Evolutionary conservation across 1,140 invertebrate species (phyloP), one percentile per base, ranked within the genome.

Genomic region (Zelostemma sp.): DNA sequence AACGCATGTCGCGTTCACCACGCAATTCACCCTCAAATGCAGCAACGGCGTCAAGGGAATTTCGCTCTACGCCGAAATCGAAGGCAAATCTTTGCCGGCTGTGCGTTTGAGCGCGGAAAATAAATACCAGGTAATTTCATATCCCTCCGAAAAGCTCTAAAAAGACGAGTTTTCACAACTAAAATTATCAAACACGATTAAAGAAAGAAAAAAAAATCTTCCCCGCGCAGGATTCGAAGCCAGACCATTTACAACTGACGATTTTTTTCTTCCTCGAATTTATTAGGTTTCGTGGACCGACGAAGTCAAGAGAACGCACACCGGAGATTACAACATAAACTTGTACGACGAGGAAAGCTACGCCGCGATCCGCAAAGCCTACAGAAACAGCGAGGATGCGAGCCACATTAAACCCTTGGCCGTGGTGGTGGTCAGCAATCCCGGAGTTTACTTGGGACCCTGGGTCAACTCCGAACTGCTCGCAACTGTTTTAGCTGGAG

Each of bases 271-370:
- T 4, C 35, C 17, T 19, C 12, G 8, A 28, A 28, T 28, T 28
- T 28, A 28, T 28, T 25, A 97, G 93, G 91, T 98, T 11, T 97
- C 95, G 70, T 97, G 95, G 93, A 93, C 92, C 46, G 93, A 96
- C 80, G 95, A 97, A 59, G 87, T 92, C 5, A 91, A 92, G 31
- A 92, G 92, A 73, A 90, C 94, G 0, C 88, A 88, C 38, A 91
- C 92, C 51, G 96, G 95, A 28, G 90, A 91, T 45, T 92, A 95
- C 68, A 86, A 88, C 47, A 88, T 97, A n/a, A 91, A 91, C 65
- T 84, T 98, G 1, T 95, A 92, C 77, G 94, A 97, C 77, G 96
- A 98, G 86, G 95, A 97, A 80, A 93, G 94, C 60, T 97, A 93
- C 83, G 90, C 93, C 12, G 90, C 90, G 35, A 86, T 97, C 6